Evolutionary conservation across 2,797 vertebrate genomes (phyloP), one percentile per base, ranked within the genome.

Genomic region (Rhynchotus rufescens): DNA sequence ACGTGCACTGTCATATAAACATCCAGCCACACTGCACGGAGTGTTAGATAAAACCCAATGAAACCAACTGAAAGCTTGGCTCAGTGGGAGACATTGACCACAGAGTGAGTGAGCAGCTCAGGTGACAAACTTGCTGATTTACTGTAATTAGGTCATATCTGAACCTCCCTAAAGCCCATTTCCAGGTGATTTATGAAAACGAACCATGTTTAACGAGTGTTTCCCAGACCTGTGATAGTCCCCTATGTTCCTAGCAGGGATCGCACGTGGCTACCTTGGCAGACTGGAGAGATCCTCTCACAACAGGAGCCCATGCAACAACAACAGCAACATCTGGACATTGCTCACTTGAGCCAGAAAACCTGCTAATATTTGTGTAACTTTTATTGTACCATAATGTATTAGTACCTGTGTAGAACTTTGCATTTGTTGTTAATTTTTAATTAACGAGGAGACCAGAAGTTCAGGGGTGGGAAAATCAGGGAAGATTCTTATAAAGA

Each of bases 261-360:
- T 66, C 69, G 64, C 74, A 52, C 34, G 40, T 3, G 0, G 0
- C 56, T 84, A 86, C 73, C 67, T 17, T 36, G 34, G 57, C 38
- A 84, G 49, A 77, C 28, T 16, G 49, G n/a, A 19, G 62, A 88
- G 15, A 68, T 38, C 28, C 15, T 87, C 69, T 89, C 71, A 47
- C 40, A 54, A 54, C 51, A 67, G 1, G 10, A 91, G 84, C 25
- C 21, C 72, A 44, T 82, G 12, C 88, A 95, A 88, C 90, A 94
- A 15, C 60, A 77, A 61, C 42, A 74, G 40, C 69, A 88, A 95
- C 80, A 96, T 51, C 75, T 93, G 84, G 83, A 94, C 90, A 92
- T 47, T 92, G 40, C 73, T 81, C 91, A 76, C 54, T 86, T 74
- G 75, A 93, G 51, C 64, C 68, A 92, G 79, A 93, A 61, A 76